phyloP scores from a whole-genome alignment of 2,888 invertebrate genomes.

The Pseudococcus jackbeardsleyi region DNA sequence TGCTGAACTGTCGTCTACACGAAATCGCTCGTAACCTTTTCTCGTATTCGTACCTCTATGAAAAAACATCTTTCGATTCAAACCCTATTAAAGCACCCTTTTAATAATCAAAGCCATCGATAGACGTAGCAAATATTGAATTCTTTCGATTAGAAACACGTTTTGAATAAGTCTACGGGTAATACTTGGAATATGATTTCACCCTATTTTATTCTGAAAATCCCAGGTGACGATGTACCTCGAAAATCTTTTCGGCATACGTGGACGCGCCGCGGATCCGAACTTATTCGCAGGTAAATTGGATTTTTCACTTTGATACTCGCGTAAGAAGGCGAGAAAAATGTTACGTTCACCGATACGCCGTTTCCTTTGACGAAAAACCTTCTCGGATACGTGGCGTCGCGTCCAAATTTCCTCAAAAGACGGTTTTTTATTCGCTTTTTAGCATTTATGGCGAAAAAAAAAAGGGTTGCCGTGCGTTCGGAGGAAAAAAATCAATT shows the following conservation, averaged over 20 bases:
- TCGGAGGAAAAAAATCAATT: background rate
- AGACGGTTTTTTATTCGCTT: background rate
- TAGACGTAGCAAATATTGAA: background rate
- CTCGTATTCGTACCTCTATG: too few species aligned
- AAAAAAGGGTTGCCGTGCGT: background rate
- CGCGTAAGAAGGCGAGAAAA: background rate
- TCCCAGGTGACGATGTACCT: background rate
- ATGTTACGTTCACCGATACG: too few species aligned
- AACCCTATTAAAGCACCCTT: too few species aligned
- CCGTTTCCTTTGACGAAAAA: conserved; percentile 3
- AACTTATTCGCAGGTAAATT: background rate
- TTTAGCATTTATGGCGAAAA: background rate
- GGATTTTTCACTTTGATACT: conserved; percentile 3
- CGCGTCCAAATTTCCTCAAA: background rate
- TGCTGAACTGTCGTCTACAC: too few species aligned
- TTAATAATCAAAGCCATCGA: too few species aligned
- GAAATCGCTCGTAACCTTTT: too few species aligned
- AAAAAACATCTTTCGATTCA: too few species aligned
- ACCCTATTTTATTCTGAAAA: background rate
- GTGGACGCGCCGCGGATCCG: too few species aligned
- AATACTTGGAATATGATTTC: background rate
- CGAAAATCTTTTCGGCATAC: background rate
- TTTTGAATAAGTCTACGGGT: background rate
- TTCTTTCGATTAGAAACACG: background rate
- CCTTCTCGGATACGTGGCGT: background rate